Percentiles rank a stretch among this genome's conserved stretches.
phyloP scores from a whole-genome alignment of 2,888 invertebrate species.

The Ormyrus labotus region DNA sequence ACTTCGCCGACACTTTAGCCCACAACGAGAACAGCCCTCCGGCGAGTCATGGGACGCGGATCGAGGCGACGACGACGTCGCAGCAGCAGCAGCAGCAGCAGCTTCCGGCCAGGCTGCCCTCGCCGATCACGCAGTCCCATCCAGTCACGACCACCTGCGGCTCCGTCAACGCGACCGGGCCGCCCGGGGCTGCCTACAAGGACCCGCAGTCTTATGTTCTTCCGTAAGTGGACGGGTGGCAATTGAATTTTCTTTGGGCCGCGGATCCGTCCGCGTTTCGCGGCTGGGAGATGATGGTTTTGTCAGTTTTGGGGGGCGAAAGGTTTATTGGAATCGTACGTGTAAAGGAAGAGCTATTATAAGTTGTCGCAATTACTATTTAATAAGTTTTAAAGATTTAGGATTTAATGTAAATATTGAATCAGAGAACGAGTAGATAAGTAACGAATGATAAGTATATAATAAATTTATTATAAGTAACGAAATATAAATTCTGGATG shows the following conservation, averaged over 20 bases:
- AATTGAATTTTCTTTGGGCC: background rate
- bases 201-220: conserved; percentile 72
- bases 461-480: too few species aligned
- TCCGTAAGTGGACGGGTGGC: conserved; percentile 67
- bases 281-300: too few species aligned
- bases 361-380: too few species aligned
- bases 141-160: conserved; percentile 67
- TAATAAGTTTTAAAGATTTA: too few species aligned
- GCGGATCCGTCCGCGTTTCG: too few species aligned
- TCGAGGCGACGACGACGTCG: conserved; percentile 63
- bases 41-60: conserved; percentile 65
- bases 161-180: conserved; percentile 67
- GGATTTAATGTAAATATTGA: too few species aligned
- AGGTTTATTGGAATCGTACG: too few species aligned
- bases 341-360: too few species aligned
- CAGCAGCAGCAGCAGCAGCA: conserved; percentile 35
- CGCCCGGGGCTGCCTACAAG: conserved; percentile 68
- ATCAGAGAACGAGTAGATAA: too few species aligned
- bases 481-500: too few species aligned
- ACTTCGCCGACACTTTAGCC: conserved; percentile 77
- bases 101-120: conserved; percentile 63
- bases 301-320: too few species aligned
- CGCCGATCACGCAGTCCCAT: conserved; percentile 67
- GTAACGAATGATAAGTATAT: too few species aligned
- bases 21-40: conserved; percentile 75